Conservation (phyloP, 2,797 vertebrate species). For the Eulemur rubriventer region DNA sequence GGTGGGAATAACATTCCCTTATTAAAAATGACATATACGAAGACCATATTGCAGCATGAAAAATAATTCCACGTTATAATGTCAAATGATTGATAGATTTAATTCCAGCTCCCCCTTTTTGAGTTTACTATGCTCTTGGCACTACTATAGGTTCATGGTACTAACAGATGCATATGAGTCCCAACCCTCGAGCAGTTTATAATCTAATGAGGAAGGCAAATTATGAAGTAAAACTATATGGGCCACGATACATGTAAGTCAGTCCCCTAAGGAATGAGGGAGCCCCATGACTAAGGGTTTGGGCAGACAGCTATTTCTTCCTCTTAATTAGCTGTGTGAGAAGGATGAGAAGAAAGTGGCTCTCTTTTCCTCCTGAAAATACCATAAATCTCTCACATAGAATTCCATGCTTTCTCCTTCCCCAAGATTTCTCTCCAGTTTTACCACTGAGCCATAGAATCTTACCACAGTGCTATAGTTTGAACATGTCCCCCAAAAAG, state of each 20-base stretch:
- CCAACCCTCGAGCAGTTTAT: neutral
- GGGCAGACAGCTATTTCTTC: neutral
- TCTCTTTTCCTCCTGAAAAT: conserved; percentile 20
- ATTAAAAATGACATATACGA: conserved; percentile 33
- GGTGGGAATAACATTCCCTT: neutral
- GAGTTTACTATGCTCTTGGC: neutral
- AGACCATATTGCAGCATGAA: neutral
- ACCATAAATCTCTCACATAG: neutral
- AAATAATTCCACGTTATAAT: conserved; percentile 36
- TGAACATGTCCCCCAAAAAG: neutral
- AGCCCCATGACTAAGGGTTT: neutral
- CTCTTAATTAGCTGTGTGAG: neutral
- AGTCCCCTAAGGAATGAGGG: neutral
- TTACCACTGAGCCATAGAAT: neutral
- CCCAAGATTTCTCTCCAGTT: neutral
- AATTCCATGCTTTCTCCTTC: neutral
- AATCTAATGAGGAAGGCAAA: conserved; percentile 28
- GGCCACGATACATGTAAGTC: neutral
- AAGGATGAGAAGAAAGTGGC: conserved; percentile 8
- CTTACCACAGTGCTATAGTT: neutral
- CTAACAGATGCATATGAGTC: neutral
- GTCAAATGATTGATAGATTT: neutral
- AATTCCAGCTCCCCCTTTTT: neutral
- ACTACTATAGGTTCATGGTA: neutral
- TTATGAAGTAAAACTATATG: neutral